Conservation (phyloP, 1,140 invertebrate species). For the Orius insidiosus region DNA sequence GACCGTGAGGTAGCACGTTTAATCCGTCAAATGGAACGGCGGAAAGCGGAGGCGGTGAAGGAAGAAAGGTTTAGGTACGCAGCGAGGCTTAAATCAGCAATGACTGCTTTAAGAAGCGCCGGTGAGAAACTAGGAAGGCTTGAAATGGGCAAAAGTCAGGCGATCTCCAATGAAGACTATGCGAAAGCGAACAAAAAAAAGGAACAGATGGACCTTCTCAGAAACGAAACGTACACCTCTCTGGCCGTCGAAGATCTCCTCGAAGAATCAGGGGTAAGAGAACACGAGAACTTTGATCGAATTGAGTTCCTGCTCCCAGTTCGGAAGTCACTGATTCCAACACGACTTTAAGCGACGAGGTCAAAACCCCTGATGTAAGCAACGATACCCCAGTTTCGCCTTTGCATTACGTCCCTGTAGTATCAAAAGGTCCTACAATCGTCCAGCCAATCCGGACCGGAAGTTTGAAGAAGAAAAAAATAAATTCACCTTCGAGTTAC, state of each 20-base stretch:
- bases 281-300: too few relatives aligned
- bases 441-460: constrained; percentile 23
- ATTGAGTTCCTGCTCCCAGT: constrained; percentile 20
- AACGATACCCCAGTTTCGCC: constrained; percentile 13
- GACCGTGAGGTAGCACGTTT: constrained; percentile 79
- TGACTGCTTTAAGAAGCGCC: constrained; percentile 59
- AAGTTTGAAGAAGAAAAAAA: constrained; percentile 48
- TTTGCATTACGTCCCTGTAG: constrained; percentile 1
- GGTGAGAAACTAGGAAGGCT: constrained; percentile 81
- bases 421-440: constrained; percentile 5
- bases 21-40: constrained; percentile 70
- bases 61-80: constrained; percentile 82
- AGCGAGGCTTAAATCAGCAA: constrained; percentile 69
- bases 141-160: constrained; percentile 76
- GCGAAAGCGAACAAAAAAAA: constrained; percentile 76
- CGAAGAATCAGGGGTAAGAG: constrained; percentile 53
- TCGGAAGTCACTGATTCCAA: constrained; percentile 15
- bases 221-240: constrained; percentile 47
- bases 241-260: constrained; percentile 56
- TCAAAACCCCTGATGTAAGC: constrained; percentile 24
- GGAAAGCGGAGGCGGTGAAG: constrained; percentile 67
- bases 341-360: constrained; percentile 23
- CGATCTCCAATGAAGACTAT: constrained; percentile 79
- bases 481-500: constrained; percentile 37
- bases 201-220: constrained; percentile 68